A percentile compares a stretch with the other conserved stretches of the same genome.
These are phyloP conservation scores for Triplophysa yarkandensis DNA, from an alignment of 2,797 vertebrate species.

Conservation along the genomic window DNA sequence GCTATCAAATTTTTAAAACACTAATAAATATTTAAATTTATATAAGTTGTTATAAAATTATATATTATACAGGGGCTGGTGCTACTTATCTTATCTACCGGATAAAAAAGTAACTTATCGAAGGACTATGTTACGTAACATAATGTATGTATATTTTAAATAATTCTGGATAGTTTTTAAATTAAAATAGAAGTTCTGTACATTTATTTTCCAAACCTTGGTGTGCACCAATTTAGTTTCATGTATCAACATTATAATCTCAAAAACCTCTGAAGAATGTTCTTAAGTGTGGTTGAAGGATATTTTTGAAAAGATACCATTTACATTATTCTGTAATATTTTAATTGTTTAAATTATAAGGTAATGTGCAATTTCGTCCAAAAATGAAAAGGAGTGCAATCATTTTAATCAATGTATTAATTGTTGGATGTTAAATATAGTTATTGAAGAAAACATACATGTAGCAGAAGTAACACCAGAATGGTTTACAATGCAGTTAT, in stretches of 20 bases:
- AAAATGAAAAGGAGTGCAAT: slow-evolving; percentile 16
- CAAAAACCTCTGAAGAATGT: not conserved
- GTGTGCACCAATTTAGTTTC: too few species aligned
- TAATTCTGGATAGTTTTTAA: too few species aligned
- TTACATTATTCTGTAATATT: not conserved
- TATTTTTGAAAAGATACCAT: not conserved
- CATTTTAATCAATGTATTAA: slow-evolving; percentile 27
- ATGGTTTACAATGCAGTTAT: not conserved
- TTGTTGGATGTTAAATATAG: slow-evolving; percentile 31
- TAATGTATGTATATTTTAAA: too few species aligned
- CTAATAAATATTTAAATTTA: too few species aligned
- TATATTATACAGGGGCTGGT: too few species aligned
- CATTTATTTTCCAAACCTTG: too few species aligned
- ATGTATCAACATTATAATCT: not conserved
- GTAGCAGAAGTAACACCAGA: slow-evolving; percentile 18
- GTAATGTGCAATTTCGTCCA: not conserved
- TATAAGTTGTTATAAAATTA: too few species aligned
- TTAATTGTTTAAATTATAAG: not conserved
- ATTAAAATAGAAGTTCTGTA: not conserved
- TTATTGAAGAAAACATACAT: slow-evolving; percentile 35
- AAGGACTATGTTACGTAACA: too few species aligned
- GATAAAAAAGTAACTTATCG: too few species aligned
- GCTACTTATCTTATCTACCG: too few species aligned
- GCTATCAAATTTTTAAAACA: too few species aligned
- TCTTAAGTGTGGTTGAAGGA: not conserved